Evolutionary conservation across 1,140 invertebrate genomes (phyloP).

Genomic region (Magallana angulata): DNA sequence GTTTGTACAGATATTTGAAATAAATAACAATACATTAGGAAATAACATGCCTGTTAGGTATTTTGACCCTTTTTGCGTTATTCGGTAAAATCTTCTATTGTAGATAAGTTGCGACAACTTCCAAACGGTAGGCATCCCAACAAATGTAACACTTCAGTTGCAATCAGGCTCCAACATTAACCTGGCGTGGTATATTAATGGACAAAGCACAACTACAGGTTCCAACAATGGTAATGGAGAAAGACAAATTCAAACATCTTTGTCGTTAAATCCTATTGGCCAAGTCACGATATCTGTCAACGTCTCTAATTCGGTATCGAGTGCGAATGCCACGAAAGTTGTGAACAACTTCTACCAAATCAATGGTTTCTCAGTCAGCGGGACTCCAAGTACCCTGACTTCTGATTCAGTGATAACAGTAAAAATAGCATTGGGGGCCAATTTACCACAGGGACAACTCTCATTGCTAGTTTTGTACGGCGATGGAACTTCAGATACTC

Average conservation of each 20-base stretch:
- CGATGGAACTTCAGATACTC: not conserved
- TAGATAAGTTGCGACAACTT: not conserved
- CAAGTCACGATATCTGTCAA: not conserved
- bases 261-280: not conserved
- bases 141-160: not conserved
- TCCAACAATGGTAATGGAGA: not conserved
- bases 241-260: not conserved
- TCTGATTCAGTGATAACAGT: not conserved
- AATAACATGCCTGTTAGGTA: not conserved
- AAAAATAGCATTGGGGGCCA: not conserved
- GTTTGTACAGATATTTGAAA: not conserved
- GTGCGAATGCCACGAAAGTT: not conserved
- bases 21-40: no score
- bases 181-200: not conserved
- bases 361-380: not conserved
- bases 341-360: not conserved
- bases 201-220: not conserved
- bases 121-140: not conserved
- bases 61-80: not conserved
- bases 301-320: not conserved
- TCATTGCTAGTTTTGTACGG: not conserved
- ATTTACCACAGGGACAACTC: not conserved
- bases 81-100: not conserved
- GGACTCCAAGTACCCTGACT: not conserved
- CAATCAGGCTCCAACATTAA: constrained; percentile 1